Evolutionary conservation across 2,113 vertebrate species (phyloP).

Genomic region (Lasiurus borealis): DNA sequence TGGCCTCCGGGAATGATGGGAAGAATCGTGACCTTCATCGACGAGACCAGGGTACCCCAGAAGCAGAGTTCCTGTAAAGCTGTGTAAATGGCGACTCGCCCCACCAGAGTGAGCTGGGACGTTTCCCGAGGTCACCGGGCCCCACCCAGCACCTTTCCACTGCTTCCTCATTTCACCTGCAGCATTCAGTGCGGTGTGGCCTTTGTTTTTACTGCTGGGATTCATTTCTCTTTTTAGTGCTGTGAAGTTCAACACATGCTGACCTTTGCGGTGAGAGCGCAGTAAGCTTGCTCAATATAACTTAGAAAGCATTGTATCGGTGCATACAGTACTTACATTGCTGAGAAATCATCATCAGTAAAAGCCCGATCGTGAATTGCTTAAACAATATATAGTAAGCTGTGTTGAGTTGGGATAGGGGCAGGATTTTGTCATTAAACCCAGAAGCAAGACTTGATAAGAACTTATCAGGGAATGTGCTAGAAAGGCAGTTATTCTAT

Average conservation of each 20-base stretch:
- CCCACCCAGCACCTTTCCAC: background rate
- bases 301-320: background rate
- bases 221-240: background rate
- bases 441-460: background rate
- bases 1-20: background rate
- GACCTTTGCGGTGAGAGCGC: background rate
- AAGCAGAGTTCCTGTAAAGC: background rate
- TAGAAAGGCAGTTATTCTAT: background rate
- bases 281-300: background rate
- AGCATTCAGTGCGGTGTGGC: background rate
- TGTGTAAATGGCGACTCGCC: background rate
- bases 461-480: background rate
- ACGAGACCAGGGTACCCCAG: background rate
- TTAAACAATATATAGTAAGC: background rate
- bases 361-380: background rate
- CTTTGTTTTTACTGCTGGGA: background rate
- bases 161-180: background rate
- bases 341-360: background rate
- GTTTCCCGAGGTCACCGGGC: background rate
- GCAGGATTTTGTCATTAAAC: slow-evolving; percentile 35
- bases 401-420: background rate
- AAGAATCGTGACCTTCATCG: background rate
- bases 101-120: background rate
- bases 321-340: background rate
- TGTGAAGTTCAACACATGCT: background rate